A percentile compares a stretch with the other conserved stretches of the same genome.
Evolutionary conservation across 1,140 invertebrate species (phyloP).

Genomic region (Aphelenchoides besseyi): DNA sequence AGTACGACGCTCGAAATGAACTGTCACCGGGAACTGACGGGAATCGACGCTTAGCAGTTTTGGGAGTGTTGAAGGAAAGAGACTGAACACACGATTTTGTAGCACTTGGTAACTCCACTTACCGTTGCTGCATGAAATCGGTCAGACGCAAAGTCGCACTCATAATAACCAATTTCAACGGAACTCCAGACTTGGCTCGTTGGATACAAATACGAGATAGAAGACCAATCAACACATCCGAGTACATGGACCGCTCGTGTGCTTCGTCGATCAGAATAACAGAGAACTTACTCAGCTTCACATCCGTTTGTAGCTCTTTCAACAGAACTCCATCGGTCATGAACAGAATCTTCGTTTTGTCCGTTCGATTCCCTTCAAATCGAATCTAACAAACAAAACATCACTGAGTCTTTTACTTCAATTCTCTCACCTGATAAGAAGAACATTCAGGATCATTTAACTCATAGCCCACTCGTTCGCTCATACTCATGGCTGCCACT

Average conservation of each 20-base stretch:
- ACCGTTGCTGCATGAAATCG: slow-evolving; percentile 80
- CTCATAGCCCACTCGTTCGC: slow-evolving; percentile 82
- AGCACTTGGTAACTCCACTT: background rate
- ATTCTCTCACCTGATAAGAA: slow-evolving; percentile 77
- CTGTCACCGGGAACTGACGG: slow-evolving; percentile 86
- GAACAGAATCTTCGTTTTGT: slow-evolving; percentile 90
- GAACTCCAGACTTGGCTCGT: slow-evolving; percentile 41
- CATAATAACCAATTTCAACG: slow-evolving; percentile 87
- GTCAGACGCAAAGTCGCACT: slow-evolving; percentile 88
- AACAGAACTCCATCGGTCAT: slow-evolving; percentile 99
- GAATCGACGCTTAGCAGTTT: slow-evolving; percentile 71
- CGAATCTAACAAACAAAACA: slow-evolving; percentile 76
- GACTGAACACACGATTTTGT: slow-evolving; percentile 31
- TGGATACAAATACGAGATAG: slow-evolving; percentile 77
- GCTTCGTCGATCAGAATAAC: slow-evolving; percentile 97
- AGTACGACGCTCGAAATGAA: slow-evolving; percentile 89
- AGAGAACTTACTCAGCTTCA: slow-evolving; percentile 83
- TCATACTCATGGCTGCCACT: slow-evolving; percentile 96
- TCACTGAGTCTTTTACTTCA: too few species aligned
- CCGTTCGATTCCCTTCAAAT: slow-evolving; percentile 87
- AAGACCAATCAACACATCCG: slow-evolving; percentile 91
- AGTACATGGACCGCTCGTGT: slow-evolving; percentile 87
- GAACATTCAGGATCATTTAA: slow-evolving; percentile 78
- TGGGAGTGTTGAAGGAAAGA: slow-evolving; percentile 50
- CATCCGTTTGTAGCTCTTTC: slow-evolving; percentile 77